These are phyloP conservation scores for Sturmia bella DNA, from an alignment of 2,888 invertebrate species.

Conservation along the genomic window DNA sequence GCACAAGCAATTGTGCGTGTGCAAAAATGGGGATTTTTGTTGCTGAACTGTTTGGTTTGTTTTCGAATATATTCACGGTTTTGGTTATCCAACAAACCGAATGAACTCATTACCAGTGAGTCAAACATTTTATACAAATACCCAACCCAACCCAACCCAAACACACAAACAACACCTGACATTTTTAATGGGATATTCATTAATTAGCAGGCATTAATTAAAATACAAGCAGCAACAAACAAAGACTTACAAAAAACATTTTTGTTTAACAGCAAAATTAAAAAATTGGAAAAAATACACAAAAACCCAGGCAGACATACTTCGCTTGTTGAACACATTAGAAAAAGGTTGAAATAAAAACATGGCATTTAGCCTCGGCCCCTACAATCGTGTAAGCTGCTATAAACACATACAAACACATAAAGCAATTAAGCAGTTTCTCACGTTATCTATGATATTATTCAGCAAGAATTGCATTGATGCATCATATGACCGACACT, in stretches of 20 bases:
- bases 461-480: too few species aligned
- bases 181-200: constrained; percentile 47
- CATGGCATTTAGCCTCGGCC: too few species aligned
- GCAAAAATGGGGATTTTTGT: background rate
- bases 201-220: constrained; percentile 56
- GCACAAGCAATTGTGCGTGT: background rate
- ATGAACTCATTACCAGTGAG: constrained; percentile 11
- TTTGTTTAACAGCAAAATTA: constrained; percentile 1
- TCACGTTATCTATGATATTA: too few species aligned
- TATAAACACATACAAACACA: too few species aligned
- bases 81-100: constrained; percentile 19
- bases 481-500: too few species aligned
- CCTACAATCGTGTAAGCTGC: too few species aligned
- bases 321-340: too few species aligned
- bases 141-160: background rate
- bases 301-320: too few species aligned
- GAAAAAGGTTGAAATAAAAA: too few species aligned
- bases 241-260: constrained; percentile 17
- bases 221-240: constrained; percentile 69
- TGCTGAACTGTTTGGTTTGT: constrained; percentile 21
- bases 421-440: too few species aligned
- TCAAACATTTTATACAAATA: constrained; percentile 13
- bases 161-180: constrained; percentile 48
- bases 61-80: background rate
- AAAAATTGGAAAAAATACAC: background rate